These are phyloP conservation scores for Nasonia longicornis DNA, from an alignment of 1,140 invertebrate genomes.

Conservation along the genomic window DNA sequence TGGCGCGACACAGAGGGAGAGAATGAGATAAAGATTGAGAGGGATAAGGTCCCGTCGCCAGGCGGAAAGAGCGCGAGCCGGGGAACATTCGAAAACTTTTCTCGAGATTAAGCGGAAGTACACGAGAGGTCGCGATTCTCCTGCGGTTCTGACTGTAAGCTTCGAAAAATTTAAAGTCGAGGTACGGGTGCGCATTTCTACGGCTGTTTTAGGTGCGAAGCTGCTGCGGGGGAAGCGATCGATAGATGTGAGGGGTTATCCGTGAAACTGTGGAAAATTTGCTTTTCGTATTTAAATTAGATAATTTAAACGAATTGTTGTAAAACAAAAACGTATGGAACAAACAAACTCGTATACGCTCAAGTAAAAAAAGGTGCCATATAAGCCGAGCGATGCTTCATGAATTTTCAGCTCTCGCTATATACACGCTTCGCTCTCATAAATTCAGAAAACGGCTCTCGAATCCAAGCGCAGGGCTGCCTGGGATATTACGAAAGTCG, in stretches of 20 bases:
- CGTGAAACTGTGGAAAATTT: background rate
- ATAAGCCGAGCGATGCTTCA: background rate
- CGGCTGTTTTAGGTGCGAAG: too few relatives aligned
- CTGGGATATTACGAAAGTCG: constrained; percentile 9
- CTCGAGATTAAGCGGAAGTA: constrained; percentile 27
- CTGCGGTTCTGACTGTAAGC: too few relatives aligned
- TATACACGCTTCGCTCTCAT: background rate
- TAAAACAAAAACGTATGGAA: too few relatives aligned
- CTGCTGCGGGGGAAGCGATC: too few relatives aligned
- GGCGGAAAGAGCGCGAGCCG: background rate
- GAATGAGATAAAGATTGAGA: constrained; percentile 21
- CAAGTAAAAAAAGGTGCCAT: background rate
- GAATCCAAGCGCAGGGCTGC: background rate
- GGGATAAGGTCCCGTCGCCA: background rate
- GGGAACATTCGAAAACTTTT: constrained; percentile 23
- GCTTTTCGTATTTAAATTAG: too few relatives aligned
- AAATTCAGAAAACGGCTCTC: constrained; percentile 14
- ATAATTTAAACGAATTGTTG: too few relatives aligned
- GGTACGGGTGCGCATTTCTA: too few relatives aligned
- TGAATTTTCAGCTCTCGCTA: constrained; percentile 4
- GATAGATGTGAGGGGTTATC: too few relatives aligned
- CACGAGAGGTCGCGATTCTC: too few relatives aligned
- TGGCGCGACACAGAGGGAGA: background rate
- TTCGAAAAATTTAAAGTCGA: too few relatives aligned
- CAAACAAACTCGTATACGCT: too few relatives aligned